A percentile compares a stretch with the other conserved stretches of the same genome.
These are phyloP conservation scores for Phoenicopterus ruber DNA, from an alignment of 2,113 vertebrate genomes.

Conservation along the genomic window DNA sequence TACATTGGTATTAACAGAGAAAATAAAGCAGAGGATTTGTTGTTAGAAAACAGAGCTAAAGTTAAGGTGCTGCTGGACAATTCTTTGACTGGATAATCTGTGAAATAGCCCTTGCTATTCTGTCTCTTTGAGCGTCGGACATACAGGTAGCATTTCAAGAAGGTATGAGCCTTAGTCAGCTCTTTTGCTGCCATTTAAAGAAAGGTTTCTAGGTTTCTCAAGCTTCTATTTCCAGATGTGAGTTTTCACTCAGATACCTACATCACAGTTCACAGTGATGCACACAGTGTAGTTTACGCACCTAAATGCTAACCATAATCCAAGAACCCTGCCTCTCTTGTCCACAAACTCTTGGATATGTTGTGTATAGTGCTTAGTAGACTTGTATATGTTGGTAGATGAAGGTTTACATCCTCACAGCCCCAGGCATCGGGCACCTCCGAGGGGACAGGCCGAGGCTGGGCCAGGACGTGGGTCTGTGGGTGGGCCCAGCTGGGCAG, in stretches of 20 bases:
- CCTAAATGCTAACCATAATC: neutral
- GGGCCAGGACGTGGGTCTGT: too few relatives aligned
- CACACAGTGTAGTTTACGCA: neutral
- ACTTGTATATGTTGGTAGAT: neutral
- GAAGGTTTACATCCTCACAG: neutral
- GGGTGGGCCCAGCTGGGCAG: fast-evolving
- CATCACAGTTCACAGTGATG: neutral
- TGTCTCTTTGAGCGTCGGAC: neutral
- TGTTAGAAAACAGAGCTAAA: neutral
- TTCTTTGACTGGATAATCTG: neutral
- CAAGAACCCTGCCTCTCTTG: neutral
- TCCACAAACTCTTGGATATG: neutral
- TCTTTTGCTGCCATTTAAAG: neutral
- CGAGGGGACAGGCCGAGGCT: too few relatives aligned
- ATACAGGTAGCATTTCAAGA: neutral
- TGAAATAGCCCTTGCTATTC: neutral
- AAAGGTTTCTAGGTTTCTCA: neutral
- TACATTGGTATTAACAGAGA: neutral
- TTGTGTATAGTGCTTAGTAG: neutral
- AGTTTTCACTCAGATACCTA: neutral
- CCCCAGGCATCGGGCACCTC: neutral
- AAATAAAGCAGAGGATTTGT: neutral
- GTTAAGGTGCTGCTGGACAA: neutral
- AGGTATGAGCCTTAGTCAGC: neutral
- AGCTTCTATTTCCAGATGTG: neutral